Evolutionary conservation across 2,797 vertebrate species (phyloP), one percentile per base, ranked within the genome.

Genomic region (Enteromius paludinosus): DNA sequence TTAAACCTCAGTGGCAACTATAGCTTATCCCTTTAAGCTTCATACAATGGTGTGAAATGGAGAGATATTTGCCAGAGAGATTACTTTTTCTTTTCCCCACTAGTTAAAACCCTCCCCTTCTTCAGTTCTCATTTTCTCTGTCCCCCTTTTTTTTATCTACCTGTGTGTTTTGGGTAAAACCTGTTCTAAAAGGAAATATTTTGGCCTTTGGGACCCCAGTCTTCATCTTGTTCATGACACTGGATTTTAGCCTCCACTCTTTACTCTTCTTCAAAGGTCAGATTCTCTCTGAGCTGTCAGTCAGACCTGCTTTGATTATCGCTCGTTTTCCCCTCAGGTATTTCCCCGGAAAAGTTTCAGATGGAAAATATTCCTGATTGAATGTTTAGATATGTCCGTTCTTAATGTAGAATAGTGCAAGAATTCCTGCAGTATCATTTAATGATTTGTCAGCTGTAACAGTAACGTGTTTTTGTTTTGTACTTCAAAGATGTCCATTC

Each of bases 21-120:
- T 20, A n/a, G 18, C 35, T 38, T 20, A 49, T 62, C 52, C 66
- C 28, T 43, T 56, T 38, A 69, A 74, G 41, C 52, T 10, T 71
- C 20, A 41, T 49, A n/a, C 65, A 52, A 25, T 82, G 15, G 38
- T 83, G 76, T 84, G 75, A 70, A 84, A 82, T 11, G 28, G 66
- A 84, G 68, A 74, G n/a, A 78, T 6, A 71, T 82, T 84, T 82
- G n/a, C 71, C 47, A 71, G 65, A 1, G 12, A 74, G 45, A 61
- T 56, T 61, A 52, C 23, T 49, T 81, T 72, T 62, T 28, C 41
- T 61, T 56, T 52, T 14, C 23, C 59, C 14, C 30, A 12, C 41
- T 43, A 75, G 28, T 23, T 65, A 43, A 30, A 11, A 75, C 71
- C 76, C 25, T 69, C 69, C 33, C 70, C 82, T 33, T 38, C 30